Percentiles rank a stretch among this genome's conserved stretches.
These are phyloP conservation scores for Gnathonemus echidnorhynchus DNA, from an alignment of 2,113 vertebrate species.

Conservation along the genomic window DNA sequence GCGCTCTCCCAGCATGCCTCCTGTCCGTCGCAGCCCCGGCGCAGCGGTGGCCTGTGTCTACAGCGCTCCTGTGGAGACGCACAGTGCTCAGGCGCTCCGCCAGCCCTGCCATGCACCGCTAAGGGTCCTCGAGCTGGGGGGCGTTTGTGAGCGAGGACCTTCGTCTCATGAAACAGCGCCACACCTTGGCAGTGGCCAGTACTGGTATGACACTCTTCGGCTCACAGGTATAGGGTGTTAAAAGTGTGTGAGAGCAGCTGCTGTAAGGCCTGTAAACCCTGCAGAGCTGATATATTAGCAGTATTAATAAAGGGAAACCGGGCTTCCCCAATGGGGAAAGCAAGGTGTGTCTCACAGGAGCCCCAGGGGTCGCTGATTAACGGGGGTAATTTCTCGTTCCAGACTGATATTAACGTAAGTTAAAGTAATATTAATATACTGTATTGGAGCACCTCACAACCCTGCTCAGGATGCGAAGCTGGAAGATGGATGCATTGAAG, in stretches of 20 bases:
- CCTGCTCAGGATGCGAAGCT: not conserved
- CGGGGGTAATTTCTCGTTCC: not conserved
- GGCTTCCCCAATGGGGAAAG: not conserved
- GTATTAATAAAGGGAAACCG: not conserved
- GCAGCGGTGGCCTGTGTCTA: slow-evolving; percentile 14
- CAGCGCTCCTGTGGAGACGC: slow-evolving; percentile 1
- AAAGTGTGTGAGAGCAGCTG: not conserved
- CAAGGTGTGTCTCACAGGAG: not conserved
- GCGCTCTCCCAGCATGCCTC: slow-evolving; percentile 3
- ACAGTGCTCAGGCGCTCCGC: not conserved
- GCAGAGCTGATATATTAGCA: not conserved
- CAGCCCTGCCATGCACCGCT: not conserved
- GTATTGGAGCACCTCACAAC: not conserved
- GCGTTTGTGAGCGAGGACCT: not conserved
- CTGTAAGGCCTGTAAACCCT: not conserved
- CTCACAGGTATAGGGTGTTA: not conserved
- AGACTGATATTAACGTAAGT: not conserved
- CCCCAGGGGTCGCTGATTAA: not conserved
- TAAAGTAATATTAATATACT: not conserved
- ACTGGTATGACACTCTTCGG: not conserved
- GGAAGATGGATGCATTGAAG: not conserved
- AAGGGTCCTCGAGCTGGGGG: not conserved
- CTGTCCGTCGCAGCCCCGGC: not conserved
- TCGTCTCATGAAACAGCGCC: not conserved
- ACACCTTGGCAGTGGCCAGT: not conserved